Base-by-base conservation (phyloP, 2,797 vertebrate genomes). In the Margarornis squamiger region DNA sequence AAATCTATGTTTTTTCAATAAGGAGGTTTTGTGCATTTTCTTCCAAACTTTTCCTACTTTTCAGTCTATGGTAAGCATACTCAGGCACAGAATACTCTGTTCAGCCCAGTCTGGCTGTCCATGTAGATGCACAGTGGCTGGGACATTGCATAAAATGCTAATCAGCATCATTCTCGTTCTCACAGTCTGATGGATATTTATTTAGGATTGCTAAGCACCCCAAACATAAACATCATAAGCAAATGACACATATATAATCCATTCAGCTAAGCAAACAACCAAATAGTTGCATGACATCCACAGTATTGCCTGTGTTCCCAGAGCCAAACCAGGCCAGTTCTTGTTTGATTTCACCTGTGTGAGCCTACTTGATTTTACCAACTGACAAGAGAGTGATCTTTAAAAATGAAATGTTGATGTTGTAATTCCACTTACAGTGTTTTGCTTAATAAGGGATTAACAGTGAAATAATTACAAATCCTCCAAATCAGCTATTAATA, bases 401-500 rank as follows among this genome's bases (percentile, higher is more conserved):
- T 62, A 51, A 79, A 94, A 94, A 93, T 43, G 57, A 49, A 14
- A 12, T 45, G 30, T 78, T 91, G 78, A 61, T 89, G 51, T 57
- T 81, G 76, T 49, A 84, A 84, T 77, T 88, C 71, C 36, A 94
- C 94, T 86, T 81, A 70, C 36, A 67, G 34, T 74, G 54, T 95
- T 92, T 94, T 83, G 76, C 67, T 58, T 94, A 86, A 71, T 91
- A 84, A 88, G 79, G 85, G 39, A 85, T 14, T 83, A 75, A 62
- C 1, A 24, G 77, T 24, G 32, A 78, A 75, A 76, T 54, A 58
- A 72, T 85, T 43, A 66, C 59, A 91, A 92, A 63, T 95, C n/a
- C 59, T 92, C 58, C 89, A 93, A 89, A 94, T 87, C 85, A 75
- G 51, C 84, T 61, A 34, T 78, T 91, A 95, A 96, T 94, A 97